These are phyloP conservation scores for Dendrocincla fuliginosa DNA, from an alignment of 2,797 vertebrate genomes.

Conservation along the genomic window DNA sequence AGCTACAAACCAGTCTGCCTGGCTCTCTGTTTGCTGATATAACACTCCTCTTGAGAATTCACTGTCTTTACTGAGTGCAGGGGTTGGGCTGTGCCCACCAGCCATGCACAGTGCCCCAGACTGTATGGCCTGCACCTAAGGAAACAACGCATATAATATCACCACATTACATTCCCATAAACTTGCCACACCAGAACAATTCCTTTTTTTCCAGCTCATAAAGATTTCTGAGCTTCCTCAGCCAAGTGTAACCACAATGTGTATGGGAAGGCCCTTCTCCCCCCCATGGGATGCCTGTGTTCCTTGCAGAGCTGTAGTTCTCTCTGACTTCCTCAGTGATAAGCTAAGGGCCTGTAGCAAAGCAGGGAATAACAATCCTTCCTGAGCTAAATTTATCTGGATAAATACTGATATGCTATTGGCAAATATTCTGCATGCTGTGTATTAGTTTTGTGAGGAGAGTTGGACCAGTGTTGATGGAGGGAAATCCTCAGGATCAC, in stretches of 20 bases:
- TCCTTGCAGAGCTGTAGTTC: neutral
- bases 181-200: neutral
- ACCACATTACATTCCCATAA: conserved; percentile 38
- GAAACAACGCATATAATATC: conserved; percentile 14
- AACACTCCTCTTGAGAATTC: neutral
- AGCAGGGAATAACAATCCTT: neutral
- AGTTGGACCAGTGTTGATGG: neutral
- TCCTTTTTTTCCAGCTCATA: conserved; percentile 52
- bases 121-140: neutral
- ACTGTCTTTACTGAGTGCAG: neutral
- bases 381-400: neutral
- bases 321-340: neutral
- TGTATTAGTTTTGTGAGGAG: neutral
- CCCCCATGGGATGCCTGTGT: fast-evolving
- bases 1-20: neutral
- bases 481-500: neutral
- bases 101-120: neutral
- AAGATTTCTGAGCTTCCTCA: conserved; percentile 16
- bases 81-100: neutral
- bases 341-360: neutral
- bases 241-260: neutral
- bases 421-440: neutral
- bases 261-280: neutral
- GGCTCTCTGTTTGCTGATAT: neutral
- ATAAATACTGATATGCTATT: neutral